Percentiles rank a stretch among this genome's conserved stretches.
phyloP scores from a whole-genome alignment of 2,888 invertebrate species.

The Lomographa bimaculata region DNA sequence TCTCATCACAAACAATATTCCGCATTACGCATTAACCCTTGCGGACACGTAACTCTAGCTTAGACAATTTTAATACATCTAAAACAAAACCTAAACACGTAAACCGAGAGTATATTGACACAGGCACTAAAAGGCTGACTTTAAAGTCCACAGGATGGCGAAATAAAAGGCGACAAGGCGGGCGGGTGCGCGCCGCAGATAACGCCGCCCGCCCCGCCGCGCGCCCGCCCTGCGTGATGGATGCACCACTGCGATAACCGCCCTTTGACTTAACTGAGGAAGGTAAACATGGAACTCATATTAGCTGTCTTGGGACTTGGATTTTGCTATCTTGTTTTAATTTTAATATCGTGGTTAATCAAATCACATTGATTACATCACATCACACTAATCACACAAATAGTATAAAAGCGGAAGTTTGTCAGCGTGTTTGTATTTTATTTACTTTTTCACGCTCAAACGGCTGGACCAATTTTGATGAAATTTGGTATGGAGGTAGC shows the following conservation, averaged over 20 bases:
- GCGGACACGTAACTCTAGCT: no score
- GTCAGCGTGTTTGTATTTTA: no score
- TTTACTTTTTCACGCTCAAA: no score
- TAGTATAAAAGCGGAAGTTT: no score
- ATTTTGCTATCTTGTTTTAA: constrained; percentile 17
- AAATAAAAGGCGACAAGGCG: constrained; percentile 54
- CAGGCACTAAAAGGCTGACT: constrained; percentile 46
- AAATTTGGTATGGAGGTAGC: no score
- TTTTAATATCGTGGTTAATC: no score
- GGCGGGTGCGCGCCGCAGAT: constrained; percentile 52
- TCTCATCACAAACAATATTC: no score
- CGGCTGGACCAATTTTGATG: no score
- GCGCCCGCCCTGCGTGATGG: constrained; percentile 43
- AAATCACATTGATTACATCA: no score
- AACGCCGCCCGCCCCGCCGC: constrained; percentile 35
- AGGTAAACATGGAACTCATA: constrained; percentile 36
- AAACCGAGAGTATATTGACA: constrained; percentile 41
- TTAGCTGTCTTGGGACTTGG: constrained; percentile 28
- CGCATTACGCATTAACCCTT: no score
- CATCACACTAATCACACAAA: no score
- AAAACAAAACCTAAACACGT: background rate
- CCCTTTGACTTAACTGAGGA: constrained; percentile 43
- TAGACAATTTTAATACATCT: no score
- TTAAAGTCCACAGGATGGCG: constrained; percentile 46
- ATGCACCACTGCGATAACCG: constrained; percentile 43